A percentile compares a stretch with the other conserved stretches of the same genome.
phyloP scores from a whole-genome alignment of 2,888 invertebrate genomes.

The Parochlus steinenii region DNA sequence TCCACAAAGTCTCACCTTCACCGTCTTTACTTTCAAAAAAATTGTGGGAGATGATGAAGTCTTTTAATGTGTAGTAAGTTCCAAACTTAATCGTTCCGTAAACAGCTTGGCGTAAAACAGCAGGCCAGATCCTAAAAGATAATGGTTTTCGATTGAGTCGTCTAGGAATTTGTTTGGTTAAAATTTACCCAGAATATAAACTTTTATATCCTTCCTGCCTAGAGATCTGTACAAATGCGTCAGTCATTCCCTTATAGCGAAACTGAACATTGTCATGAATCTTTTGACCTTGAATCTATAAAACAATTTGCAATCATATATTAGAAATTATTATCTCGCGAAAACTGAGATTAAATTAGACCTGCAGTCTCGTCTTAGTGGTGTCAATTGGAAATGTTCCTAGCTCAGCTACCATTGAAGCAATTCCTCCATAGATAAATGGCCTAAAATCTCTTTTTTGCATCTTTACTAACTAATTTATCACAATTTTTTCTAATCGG shows the following conservation, averaged over 20 bases:
- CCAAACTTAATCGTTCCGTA: slow-evolving; percentile 96
- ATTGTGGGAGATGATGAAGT: slow-evolving; percentile 40
- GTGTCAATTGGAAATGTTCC: slow-evolving; percentile 96
- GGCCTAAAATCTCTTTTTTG: slow-evolving; percentile 62
- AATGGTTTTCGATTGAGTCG: too few species aligned
- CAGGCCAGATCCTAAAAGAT: slow-evolving; percentile 66
- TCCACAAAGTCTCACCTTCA: slow-evolving; percentile 38
- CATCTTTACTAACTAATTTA: background rate
- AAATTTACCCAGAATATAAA: slow-evolving; percentile 64
- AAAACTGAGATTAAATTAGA: background rate
- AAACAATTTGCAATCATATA: slow-evolving; percentile 4
- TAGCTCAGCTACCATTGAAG: slow-evolving; percentile 89
- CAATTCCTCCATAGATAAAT: slow-evolving; percentile 85
- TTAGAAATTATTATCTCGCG: background rate
- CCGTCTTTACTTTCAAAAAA: slow-evolving; percentile 26
- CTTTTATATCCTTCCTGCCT: slow-evolving; percentile 74
- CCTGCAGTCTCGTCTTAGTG: slow-evolving; percentile 80
- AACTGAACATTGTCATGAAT: slow-evolving; percentile 56
- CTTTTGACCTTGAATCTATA: slow-evolving; percentile 86
- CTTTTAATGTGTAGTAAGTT: slow-evolving; percentile 80
- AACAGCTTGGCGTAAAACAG: slow-evolving; percentile 80
- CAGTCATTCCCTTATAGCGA: slow-evolving; percentile 79
- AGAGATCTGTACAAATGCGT: slow-evolving; percentile 74
- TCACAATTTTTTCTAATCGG: background rate
- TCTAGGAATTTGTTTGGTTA: too few species aligned